These are phyloP conservation scores for Pteropus rufus DNA, from an alignment of 2,797 vertebrate species.

Conservation along the genomic window DNA sequence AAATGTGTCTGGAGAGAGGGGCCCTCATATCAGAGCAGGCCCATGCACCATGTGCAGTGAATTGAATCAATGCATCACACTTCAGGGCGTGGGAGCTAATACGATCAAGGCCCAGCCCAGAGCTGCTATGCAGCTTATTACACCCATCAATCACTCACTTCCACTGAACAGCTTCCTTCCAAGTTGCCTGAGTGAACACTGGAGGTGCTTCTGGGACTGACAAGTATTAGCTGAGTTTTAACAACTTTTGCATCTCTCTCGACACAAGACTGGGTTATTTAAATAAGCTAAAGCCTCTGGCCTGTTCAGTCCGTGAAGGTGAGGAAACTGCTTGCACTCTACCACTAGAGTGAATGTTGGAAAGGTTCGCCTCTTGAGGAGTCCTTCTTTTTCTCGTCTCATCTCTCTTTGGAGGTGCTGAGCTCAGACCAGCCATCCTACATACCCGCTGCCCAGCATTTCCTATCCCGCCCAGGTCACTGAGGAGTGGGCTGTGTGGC, in stretches of 20 bases:
- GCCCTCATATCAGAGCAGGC: neutral
- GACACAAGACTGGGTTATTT: neutral
- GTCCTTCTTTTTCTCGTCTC: neutral
- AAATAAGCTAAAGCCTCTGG: neutral
- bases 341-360: neutral
- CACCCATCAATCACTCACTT: conserved; percentile 25
- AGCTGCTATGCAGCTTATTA: neutral
- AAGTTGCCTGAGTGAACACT: neutral
- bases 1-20: neutral
- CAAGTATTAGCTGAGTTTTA: conserved; percentile 1
- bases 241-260: neutral
- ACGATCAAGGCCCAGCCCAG: neutral
- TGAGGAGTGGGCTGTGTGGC: neutral
- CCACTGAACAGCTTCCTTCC: neutral
- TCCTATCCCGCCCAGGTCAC: neutral
- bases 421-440: neutral
- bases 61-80: conserved; percentile 1
- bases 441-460: neutral
- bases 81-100: neutral
- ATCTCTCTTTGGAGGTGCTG: neutral
- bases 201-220: neutral
- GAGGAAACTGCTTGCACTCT: neutral
- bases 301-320: neutral
- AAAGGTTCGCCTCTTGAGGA: neutral
- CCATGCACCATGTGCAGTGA: neutral